Conservation (phyloP, 2,888 invertebrate species). For the Hedychridium roseum region DNA sequence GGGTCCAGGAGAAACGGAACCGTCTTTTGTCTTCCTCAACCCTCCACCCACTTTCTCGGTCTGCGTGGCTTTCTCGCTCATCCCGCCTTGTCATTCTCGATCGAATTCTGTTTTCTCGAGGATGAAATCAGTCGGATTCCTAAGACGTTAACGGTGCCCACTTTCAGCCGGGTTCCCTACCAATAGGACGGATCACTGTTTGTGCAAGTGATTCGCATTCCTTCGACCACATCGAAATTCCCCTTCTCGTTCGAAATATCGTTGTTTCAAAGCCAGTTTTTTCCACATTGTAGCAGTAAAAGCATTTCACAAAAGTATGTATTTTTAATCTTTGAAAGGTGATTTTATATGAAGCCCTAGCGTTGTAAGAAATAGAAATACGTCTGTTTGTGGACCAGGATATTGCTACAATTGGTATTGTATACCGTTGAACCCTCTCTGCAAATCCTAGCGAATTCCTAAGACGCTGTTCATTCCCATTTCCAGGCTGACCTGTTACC, state of each 20-base stretch:
- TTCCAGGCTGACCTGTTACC: constrained; percentile 14
- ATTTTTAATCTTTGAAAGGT: too few species aligned
- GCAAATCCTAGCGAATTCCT: constrained; percentile 18
- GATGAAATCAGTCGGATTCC: constrained; percentile 57
- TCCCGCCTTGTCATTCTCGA: constrained; percentile 58
- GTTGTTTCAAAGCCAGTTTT: too few species aligned
- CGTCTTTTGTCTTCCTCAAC: too few species aligned
- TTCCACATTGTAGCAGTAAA: too few species aligned
- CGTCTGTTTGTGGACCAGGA: too few species aligned
- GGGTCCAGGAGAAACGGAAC: constrained; percentile 22
- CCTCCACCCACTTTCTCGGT: too few species aligned
- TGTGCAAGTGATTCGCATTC: constrained; percentile 34
- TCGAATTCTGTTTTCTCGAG: constrained; percentile 59
- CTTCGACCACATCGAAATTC: constrained; percentile 25
- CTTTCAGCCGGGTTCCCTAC: constrained; percentile 21
- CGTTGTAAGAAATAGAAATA: too few species aligned
- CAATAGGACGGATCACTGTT: constrained; percentile 27
- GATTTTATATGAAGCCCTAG: too few species aligned
- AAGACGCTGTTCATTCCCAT: constrained; percentile 19
- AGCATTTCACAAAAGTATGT: too few species aligned
- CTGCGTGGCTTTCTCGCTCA: constrained; percentile 28
- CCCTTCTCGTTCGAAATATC: constrained; percentile 1
- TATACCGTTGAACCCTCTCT: too few species aligned
- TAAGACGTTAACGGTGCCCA: constrained; percentile 48
- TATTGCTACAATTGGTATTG: too few species aligned